Percentiles rank a stretch among this genome's conserved stretches.
Evolutionary conservation across 2,113 vertebrate species (phyloP).

Genomic region (Globicephala melas): DNA sequence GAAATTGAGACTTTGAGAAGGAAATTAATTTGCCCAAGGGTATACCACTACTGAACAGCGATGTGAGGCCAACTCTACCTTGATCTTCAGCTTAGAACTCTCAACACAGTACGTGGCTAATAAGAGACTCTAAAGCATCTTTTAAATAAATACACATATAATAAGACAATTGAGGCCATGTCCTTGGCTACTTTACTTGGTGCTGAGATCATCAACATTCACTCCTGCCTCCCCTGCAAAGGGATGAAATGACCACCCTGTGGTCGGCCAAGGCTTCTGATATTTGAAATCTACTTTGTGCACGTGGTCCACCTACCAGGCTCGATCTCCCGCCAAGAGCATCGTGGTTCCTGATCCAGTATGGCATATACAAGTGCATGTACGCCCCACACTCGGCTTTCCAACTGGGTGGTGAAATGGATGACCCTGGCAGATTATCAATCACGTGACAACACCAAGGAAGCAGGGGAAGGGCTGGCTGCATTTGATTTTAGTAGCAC

Average conservation of each 20-base stretch:
- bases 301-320: background rate
- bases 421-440: slow-evolving; percentile 62
- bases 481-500: slow-evolving; percentile 13
- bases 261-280: background rate
- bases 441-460: background rate
- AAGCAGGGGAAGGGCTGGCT: slow-evolving; percentile 32
- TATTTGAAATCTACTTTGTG: background rate
- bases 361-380: accelerated
- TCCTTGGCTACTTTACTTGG: background rate
- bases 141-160: background rate
- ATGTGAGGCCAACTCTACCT: background rate
- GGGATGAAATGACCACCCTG: slow-evolving; percentile 46
- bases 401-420: background rate
- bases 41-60: background rate
- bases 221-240: slow-evolving; percentile 39
- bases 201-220: slow-evolving; percentile 40
- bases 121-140: background rate
- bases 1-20: background rate
- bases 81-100: background rate
- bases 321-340: background rate
- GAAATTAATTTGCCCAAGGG: background rate
- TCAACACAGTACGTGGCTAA: background rate
- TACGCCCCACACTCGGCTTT: background rate
- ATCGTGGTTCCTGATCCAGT: accelerated
- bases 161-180: background rate